Evolutionary conservation across 2,113 vertebrate genomes (phyloP), one percentile per base, ranked within the genome.

Genomic region (Eublepharis macularius): DNA sequence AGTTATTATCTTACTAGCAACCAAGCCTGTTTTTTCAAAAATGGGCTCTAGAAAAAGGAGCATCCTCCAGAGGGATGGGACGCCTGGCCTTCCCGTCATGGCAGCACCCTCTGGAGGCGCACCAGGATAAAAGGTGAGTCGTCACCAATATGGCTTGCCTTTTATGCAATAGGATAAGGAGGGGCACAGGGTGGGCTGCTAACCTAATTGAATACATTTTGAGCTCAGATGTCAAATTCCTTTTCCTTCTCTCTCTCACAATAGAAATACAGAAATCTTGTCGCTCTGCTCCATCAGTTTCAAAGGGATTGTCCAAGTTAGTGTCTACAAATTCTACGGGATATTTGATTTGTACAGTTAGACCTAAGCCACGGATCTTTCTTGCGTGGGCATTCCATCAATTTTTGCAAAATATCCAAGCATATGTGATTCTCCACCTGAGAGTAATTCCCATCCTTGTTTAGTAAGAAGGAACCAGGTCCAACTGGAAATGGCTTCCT

Each of bases 241-340:
- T 36, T 10, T 29, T 34, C n/a, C 8, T 74, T 68, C 1, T 11
- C 66, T 82, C 26, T 7, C 2, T 16, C 51, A 6, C n/a, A 81
- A 13, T 0, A 3, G 82, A 47, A 29, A 45, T 63, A 3, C 29
- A 16, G 68, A 0, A 0, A 17, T 32, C 10, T 12, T 17, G 72
- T 9, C 63, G 72, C 17, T 54, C 13, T 2, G 41, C 14, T 16
- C 34, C n/a, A 34, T 36, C 24, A 32, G 19, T 24, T 73, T 57
- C 68, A n/a, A 17, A 54, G 24, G 2, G 39, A 69, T 51, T 19
- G 5, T 36, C 6, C 19, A 14, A 24, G 14, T 24, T 39, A 11
- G 4, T 51, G 13, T 26, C 66, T 34, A 43, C 34, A 19, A 47
- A 1, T 0, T 65, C 26, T 76, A 1, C 16, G 36, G 1, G 13